Base-by-base conservation (phyloP, 1,140 invertebrate genomes). In the Zaprionus davidi region DNA sequence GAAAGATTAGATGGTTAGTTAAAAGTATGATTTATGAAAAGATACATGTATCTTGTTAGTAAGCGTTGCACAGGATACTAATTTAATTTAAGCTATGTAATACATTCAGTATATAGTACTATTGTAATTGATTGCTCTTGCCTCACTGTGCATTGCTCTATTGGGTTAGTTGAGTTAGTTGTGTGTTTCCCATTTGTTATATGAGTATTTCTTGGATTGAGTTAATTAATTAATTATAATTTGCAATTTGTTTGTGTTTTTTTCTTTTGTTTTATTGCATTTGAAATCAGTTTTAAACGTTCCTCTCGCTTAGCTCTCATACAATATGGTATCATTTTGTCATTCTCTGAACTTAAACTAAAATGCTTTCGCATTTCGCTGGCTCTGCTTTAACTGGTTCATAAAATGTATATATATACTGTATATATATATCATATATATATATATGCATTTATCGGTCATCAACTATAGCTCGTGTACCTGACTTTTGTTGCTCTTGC, bases 401-500 rank as follows among this genome's bases (percentile, higher is more conserved):
- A 62, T 87, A 83, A 86, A 77, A 88, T 82, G 82, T 86, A 82
- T 76, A 69, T 75, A 69, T 69, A 55, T 79, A 36, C 12, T 59
- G n/a, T 65, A 41, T 86, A 55, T 81, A 73, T 70, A 79, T 82
- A 53, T 83, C n/a, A 56, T 71, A 68, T 82, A 63, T 80, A 41
- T 51, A 24, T 81, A 71, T 74, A 41, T 65, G 71, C 70, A 70
- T 62, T 46, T 71, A 70, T 68, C 53, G 76, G 58, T 68, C 75
- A 73, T 82, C 75, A 81, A 70, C 55, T 78, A 66, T 38, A 55
- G 65, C 71, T 73, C 49, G 67, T 67, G 28, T 87, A 88, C 83
- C 83, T 86, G 84, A 88, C 82, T 80, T 86, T 79, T 86, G 83
- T 77, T 79, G 74, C 62, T 78, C 68, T 82, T 73, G 71, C 68